Evolutionary conservation across 2,888 invertebrate species (phyloP), one percentile per base, ranked within the genome.

Genomic region (Bruchidius siliquastri): DNA sequence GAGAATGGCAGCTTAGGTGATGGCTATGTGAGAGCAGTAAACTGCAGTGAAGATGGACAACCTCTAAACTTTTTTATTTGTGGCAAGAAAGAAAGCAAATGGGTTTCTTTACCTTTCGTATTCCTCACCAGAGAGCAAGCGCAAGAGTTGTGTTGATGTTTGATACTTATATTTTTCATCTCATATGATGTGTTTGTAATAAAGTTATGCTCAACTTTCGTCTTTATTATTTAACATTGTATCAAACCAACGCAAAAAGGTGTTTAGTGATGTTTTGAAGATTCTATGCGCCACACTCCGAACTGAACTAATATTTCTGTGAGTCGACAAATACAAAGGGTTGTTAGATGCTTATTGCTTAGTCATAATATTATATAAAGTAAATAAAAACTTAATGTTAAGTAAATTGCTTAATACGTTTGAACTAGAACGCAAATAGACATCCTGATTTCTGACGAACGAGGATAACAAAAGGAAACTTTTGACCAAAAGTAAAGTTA

Each of bases 21-120:
- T 20, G 76, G 75, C 67, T 67, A 71, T 30, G 76, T 76, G 0
- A 71, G 69, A 20, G 74, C 75, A 22, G 72, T 75, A 22, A 68
- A 22, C 13, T 22, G 69, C 2, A 75, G 73, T 22, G 75, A 75
- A 21, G 67, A 75, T 22, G 71, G 71, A 13, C 73, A 76, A 71
- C 49, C 49, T 4, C 72, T 72, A 4, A 75, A 75, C 68, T 76
- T 76, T 69, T 76, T 75, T 26, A 68, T 76, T 21, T 71, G 69
- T 13, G 68, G 68, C 66, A 71, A 73, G 3, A 70, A 72, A 18
- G 69, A 75, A 21, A 75, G 30, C 68, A 69, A 70, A 8, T 76
- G 76, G 76, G 68, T 76, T 13, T 70, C 74, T 10, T 68, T 76
- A 21, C 76, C 76, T 6, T 75, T 73, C 67, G 67, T 76, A 10